Evolutionary conservation across 1,140 invertebrate species (phyloP), one percentile per base, ranked within the genome.

Genomic region (Lamellibrachia luymesi): DNA sequence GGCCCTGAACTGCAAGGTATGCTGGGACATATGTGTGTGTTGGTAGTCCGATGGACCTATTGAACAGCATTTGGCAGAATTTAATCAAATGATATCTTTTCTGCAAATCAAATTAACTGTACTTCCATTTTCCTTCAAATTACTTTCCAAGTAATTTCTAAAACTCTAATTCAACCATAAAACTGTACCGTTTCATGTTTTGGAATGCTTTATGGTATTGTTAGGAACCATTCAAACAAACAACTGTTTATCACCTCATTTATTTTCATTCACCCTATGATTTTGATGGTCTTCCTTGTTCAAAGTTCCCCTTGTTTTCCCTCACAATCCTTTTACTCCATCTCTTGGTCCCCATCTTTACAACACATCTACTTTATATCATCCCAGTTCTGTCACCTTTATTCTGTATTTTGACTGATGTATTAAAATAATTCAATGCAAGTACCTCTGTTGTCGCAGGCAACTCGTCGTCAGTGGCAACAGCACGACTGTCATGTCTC

Each of bases 1-100:
- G 99, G 99, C 91, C 99, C 99, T 0, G 99, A 99, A 96, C 96
- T 99, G 90, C 98, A 99, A 97, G 98, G 98, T 97, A 80, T 80
- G 64, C 64, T 80, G 64, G 64, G 64, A 80, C 13, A 80, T 4
- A 4, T 95, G 52, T 56, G 52, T 56, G 52, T 80, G 64, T 17
- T 17, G 13, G 64, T 22, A 17, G 64, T 22, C 64, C 25, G 64
- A 22, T 6, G 64, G 64, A 80, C 13, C 2, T 10, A 22, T 80
- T 80, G 64, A 80, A 10, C 13, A 80, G 7, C 13, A 80, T 80
- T 80, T 4, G 25, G 17, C 64, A 80, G 25, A 80, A 80, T 80
- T 2, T 10, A 22, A 80, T 80, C 17, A 8, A 80, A 22, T 10
- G 13, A 80, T 4, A 80, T 80, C 1, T 80, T 80, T 80, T 56